A percentile compares a stretch with the other conserved stretches of the same genome.
Conservation (phyloP, 1,140 invertebrate species). For the Papilio glaucus region DNA sequence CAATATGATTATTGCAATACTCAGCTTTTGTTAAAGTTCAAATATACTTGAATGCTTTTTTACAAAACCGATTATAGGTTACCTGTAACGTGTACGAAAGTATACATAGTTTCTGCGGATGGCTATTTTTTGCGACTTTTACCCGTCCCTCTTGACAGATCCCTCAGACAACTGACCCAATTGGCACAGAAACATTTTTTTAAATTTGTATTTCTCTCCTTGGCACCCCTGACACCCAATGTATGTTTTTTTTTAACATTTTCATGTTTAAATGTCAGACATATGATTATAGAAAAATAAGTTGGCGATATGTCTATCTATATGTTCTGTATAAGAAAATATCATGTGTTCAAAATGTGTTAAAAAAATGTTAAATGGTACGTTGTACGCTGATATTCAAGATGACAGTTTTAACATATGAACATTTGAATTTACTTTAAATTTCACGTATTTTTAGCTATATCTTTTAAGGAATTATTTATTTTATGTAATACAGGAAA, state of each 20-base stretch:
- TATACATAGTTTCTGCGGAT: slow-evolving; percentile 18
- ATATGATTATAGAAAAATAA: too few species aligned
- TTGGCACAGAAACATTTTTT: slow-evolving; percentile 37
- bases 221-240: slow-evolving; percentile 6
- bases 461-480: background rate
- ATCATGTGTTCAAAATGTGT: too few species aligned
- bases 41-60: background rate
- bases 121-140: slow-evolving; percentile 36
- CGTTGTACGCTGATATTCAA: too few species aligned
- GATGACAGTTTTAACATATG: too few species aligned
- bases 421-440: background rate
- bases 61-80: background rate
- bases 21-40: background rate
- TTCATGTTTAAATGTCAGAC: too few species aligned
- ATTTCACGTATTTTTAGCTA: background rate
- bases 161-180: slow-evolving; percentile 35
- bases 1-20: background rate
- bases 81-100: slow-evolving; percentile 19
- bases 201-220: slow-evolving; percentile 33
- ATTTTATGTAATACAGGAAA: background rate
- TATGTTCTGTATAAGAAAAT: too few species aligned
- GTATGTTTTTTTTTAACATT: slow-evolving; percentile 11
- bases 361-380: too few species aligned
- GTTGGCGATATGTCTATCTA: too few species aligned
- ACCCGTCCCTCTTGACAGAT: slow-evolving; percentile 29